These are phyloP conservation scores for Baryphthengus martii DNA, from an alignment of 2,113 vertebrate genomes.

Conservation along the genomic window DNA sequence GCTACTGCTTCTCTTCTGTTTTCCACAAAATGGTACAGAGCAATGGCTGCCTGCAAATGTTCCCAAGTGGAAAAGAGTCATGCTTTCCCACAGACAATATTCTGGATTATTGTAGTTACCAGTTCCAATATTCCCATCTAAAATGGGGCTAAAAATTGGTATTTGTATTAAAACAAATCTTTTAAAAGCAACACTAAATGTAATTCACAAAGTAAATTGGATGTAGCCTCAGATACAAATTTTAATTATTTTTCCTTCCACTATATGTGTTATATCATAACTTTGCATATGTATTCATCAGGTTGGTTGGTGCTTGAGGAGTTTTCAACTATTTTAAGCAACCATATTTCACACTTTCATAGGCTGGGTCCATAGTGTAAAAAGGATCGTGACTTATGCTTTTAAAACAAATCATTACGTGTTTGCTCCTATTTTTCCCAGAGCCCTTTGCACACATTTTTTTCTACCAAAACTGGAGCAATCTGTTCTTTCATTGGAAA, in stretches of 20 bases:
- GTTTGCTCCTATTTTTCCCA: not conserved
- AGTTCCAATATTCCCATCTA: not conserved
- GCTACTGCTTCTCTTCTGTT: not conserved
- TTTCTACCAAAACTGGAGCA: not conserved
- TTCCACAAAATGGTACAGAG: not conserved
- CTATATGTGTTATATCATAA: not conserved
- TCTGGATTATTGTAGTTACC: not conserved
- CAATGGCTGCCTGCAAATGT: not conserved
- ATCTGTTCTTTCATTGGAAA: not conserved
- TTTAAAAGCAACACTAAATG: not conserved
- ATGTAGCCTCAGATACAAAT: not conserved
- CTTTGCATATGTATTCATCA: not conserved
- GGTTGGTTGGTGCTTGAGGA: not conserved
- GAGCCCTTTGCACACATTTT: not conserved
- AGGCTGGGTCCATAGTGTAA: not conserved
- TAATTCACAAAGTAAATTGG: not conserved
- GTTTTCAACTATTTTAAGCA: not conserved
- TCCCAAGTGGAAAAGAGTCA: not conserved
- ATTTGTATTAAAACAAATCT: not conserved
- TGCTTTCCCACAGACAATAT: not conserved
- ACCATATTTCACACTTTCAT: not conserved
- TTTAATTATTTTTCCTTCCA: not conserved
- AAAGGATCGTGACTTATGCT: not conserved
- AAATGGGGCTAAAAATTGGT: not conserved
- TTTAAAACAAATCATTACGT: not conserved